Evolutionary conservation across 2,113 vertebrate genomes (phyloP).

Genomic region (Mesocricetus auratus): DNA sequence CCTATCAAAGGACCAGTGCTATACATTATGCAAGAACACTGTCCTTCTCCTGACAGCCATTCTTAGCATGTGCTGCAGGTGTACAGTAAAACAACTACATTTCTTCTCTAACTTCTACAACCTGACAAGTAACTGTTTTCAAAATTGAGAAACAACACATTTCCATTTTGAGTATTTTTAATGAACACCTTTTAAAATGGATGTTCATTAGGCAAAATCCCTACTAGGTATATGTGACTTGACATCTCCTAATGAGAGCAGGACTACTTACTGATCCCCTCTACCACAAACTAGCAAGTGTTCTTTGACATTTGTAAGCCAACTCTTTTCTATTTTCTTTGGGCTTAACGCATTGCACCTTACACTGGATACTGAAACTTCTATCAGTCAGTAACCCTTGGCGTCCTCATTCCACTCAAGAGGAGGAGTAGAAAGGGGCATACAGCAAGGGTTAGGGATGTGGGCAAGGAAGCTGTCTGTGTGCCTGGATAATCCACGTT

Average conservation of each 20-base stretch:
- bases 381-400: background rate
- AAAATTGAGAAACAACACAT: constrained; percentile 19
- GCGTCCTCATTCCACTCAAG: background rate
- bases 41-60: background rate
- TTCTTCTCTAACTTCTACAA: background rate
- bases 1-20: background rate
- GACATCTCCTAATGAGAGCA: constrained; percentile 49
- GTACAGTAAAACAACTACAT: background rate
- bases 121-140: constrained; percentile 39
- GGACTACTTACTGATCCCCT: constrained; percentile 14
- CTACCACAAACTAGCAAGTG: background rate
- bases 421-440: background rate
- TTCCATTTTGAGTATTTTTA: constrained; percentile 48
- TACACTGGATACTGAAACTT: background rate
- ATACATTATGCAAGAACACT: background rate
- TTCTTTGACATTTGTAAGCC: background rate
- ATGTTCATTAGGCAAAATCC: constrained; percentile 41
- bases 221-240: background rate
- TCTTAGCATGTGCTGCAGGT: background rate
- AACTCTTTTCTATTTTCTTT: background rate
- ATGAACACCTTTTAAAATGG: constrained; percentile 50
- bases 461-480: background rate
- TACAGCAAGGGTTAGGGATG: fast-evolving
- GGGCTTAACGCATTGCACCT: background rate
- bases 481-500: background rate